Conservation (phyloP, 2,888 invertebrate genomes). For the Chymomyza procnemis region DNA sequence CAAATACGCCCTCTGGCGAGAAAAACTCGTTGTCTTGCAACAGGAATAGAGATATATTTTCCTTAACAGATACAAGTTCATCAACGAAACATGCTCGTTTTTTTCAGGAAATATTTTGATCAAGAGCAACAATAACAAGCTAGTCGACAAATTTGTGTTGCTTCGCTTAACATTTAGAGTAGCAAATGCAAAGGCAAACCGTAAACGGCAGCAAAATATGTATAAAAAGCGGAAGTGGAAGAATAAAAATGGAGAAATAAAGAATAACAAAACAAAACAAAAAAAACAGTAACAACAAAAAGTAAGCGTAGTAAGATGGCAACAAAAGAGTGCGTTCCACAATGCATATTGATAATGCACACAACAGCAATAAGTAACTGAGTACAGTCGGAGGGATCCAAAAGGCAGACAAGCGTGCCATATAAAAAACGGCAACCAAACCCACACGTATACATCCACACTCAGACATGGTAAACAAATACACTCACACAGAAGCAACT, state of each 20-base stretch:
- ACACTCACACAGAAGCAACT: constrained; percentile 44
- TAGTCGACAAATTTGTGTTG: background rate
- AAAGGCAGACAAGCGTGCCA: constrained; percentile 59
- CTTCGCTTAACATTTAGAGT: background rate
- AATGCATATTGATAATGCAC: constrained; percentile 73
- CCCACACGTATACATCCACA: constrained; percentile 5
- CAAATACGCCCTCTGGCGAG: too few species aligned
- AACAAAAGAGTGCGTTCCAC: constrained; percentile 19
- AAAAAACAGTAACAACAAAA: background rate
- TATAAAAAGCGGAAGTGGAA: constrained; percentile 29
- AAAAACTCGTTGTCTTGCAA: too few species aligned
- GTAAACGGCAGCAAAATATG: constrained; percentile 37
- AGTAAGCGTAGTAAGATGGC: background rate
- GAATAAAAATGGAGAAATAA: constrained; percentile 8
- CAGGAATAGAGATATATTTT: too few species aligned
- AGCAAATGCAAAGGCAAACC: constrained; percentile 28
- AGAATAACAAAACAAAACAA: background rate
- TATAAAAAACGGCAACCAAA: constrained; percentile 18
- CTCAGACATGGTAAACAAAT: constrained; percentile 6
- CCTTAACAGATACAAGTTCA: too few species aligned
- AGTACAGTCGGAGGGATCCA: background rate
- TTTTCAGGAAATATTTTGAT: too few species aligned
- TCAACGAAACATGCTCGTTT: too few species aligned
- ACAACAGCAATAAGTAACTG: constrained; percentile 67
- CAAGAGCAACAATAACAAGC: too few species aligned